Evolutionary conservation across 2,797 vertebrate species (phyloP).

Genomic region (Lateolabrax maculatus): DNA sequence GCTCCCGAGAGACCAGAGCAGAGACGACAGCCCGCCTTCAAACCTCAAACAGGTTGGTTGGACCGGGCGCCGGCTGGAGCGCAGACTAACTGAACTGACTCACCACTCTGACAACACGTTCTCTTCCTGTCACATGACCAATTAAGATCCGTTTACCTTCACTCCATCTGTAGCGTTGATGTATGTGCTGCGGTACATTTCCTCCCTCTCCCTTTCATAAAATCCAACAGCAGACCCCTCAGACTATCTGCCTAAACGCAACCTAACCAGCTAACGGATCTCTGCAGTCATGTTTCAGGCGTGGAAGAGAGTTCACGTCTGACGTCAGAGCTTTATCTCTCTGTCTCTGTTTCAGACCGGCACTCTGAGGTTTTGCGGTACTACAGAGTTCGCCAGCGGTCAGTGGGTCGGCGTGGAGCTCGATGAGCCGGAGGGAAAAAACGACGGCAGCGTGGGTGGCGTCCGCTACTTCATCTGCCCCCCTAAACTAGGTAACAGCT

Average conservation of each 20-base stretch:
- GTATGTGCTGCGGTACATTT: too few relatives aligned
- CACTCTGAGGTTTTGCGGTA: constrained; percentile 93
- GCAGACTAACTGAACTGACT: constrained; percentile 36
- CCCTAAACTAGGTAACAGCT: constrained; percentile 89
- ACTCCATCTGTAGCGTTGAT: neutral
- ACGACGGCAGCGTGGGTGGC: constrained; percentile 94
- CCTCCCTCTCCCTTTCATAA: neutral
- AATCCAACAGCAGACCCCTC: constrained; percentile 12
- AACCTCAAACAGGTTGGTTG: constrained; percentile 69
- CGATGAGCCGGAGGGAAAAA: constrained; percentile 94
- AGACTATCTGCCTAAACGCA: constrained; percentile 16
- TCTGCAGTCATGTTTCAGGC: neutral
- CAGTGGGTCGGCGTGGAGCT: constrained; percentile 97
- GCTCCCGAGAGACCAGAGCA: constrained; percentile 67
- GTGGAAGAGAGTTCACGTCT: neutral
- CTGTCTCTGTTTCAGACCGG: constrained; percentile 81
- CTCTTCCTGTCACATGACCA: constrained; percentile 17
- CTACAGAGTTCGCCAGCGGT: constrained; percentile 95
- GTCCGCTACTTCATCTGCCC: constrained; percentile 96
- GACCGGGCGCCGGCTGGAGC: constrained; percentile 24
- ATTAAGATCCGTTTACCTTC: neutral
- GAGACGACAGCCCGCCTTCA: constrained; percentile 56
- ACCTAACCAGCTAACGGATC: neutral
- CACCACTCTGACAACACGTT: constrained; percentile 18
- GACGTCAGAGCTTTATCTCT: neutral